phyloP scores from a whole-genome alignment of 2,888 invertebrate species.

The Eilema depressum region DNA sequence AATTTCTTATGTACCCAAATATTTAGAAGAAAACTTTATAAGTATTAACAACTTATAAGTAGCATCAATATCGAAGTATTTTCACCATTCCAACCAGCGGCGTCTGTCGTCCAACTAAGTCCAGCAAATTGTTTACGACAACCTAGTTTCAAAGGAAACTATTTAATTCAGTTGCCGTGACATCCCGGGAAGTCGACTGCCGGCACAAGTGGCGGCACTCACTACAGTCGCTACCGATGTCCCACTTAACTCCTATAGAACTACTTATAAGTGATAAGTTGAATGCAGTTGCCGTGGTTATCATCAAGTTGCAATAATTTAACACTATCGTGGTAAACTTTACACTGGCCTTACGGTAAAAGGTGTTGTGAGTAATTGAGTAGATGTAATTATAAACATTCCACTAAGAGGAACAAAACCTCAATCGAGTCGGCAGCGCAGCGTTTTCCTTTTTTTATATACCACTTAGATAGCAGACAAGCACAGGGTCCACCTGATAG shows the following conservation, averaged over 20 bases:
- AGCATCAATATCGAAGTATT: constrained; percentile 24
- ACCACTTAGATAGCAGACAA: too few relatives aligned
- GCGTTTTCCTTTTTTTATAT: too few relatives aligned
- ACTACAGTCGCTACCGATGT: constrained; percentile 32
- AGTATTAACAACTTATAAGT: neutral
- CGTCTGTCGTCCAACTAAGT: constrained; percentile 56
- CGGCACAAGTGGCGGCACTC: constrained; percentile 66
- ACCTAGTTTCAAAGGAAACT: constrained; percentile 78
- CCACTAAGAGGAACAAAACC: too few relatives aligned
- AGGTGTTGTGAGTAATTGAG: too few relatives aligned
- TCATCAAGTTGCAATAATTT: neutral
- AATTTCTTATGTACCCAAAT: too few relatives aligned
- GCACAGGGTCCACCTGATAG: too few relatives aligned
- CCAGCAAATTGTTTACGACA: constrained; percentile 76
- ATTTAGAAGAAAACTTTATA: too few relatives aligned
- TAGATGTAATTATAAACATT: too few relatives aligned
- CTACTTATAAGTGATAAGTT: constrained; percentile 39
- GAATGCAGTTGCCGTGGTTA: constrained; percentile 23
- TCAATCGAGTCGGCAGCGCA: too few relatives aligned
- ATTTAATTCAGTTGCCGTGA: constrained; percentile 78
- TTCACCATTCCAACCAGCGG: constrained; percentile 21
- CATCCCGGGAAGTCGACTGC: constrained; percentile 61
- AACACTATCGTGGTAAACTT: neutral
- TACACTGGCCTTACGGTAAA: neutral
- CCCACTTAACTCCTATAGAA: constrained; percentile 36